Conservation (phyloP, 2,113 vertebrate genomes). For the Notechis scutatus region DNA sequence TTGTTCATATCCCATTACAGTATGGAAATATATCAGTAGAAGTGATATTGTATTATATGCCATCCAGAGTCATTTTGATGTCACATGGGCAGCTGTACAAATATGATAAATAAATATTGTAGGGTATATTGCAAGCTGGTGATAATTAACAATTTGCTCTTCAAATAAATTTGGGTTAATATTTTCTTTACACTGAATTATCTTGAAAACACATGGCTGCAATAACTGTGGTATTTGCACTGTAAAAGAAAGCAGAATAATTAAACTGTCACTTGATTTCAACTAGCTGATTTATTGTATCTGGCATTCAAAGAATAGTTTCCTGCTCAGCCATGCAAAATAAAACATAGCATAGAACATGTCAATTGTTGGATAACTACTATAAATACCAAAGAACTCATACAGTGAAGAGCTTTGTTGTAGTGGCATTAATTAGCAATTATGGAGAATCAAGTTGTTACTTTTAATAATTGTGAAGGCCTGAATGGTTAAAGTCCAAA, state of each 20-base stretch:
- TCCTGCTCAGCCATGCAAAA: conserved; percentile 11
- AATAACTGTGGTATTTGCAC: not conserved
- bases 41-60: not conserved
- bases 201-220: not conserved
- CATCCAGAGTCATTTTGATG: not conserved
- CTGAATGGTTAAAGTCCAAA: not conserved
- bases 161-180: not conserved
- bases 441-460: not conserved
- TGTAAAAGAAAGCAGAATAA: not conserved
- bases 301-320: not conserved
- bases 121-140: not conserved
- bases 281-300: not conserved
- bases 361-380: conserved; percentile 32
- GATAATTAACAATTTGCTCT: not conserved
- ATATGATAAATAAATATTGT: not conserved
- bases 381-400: conserved; percentile 45
- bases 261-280: rapidly evolving
- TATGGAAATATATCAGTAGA: not conserved
- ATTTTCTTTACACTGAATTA: conserved; percentile 1
- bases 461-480: conserved; percentile 15
- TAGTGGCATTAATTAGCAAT: conserved; percentile 44
- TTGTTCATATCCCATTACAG: not conserved
- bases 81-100: not conserved
- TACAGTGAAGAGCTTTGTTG: conserved; percentile 31
- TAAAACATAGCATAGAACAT: conserved; percentile 37